Evolutionary conservation across 2,888 invertebrate genomes (phyloP), one percentile per base, ranked within the genome.

Genomic region (Seladonia tumulorum): DNA sequence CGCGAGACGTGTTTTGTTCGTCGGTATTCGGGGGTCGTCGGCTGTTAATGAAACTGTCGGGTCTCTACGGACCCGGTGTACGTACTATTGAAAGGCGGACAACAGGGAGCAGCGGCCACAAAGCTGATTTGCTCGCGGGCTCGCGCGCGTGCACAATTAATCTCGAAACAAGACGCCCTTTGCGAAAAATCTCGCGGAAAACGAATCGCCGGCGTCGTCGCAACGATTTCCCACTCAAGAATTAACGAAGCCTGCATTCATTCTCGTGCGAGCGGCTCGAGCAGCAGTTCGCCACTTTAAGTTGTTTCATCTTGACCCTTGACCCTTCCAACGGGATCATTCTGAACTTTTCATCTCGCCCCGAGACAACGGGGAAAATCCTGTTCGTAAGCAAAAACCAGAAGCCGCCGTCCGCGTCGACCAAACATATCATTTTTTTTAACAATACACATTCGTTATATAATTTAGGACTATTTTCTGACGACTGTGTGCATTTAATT

Each of bases 281-380:
- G 49, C 68, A 49, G 60, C 35, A 25, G 53, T 71, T 57, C 68
- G 47, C 70, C 80, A 47, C 78, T 70, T 47, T 45, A 71, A 68
- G 49, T 47, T 68, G 47, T 72, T 79, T 80, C 83, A 80, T 85
- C 82, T 87, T 89, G 88, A 92, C 89, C 91, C 83, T 82, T 92
- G 91, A 92, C 88, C 87, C 85, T 87, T 89, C 60, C 57, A 8
- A 8, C 39, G 60, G 53, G 57, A 57, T n/a, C 57, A n/a, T n/a
- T 12, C 57, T 71, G 66, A 63, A 78, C 73, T 83, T 87, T 89
- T 83, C 87, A 88, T 89, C 81, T 83, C 53, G 66, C 76, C 68
- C 29, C 45, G 71, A 66, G 57, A 81, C 80, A 49, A 25, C 53
- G 57, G 70, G 82, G 83, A 57, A 86, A 79, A 88, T 88, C 84